Percentiles rank a stretch among this genome's conserved stretches.
Evolutionary conservation across 2,888 invertebrate genomes (phyloP).

Genomic region (Platycheirus rosarum): DNA sequence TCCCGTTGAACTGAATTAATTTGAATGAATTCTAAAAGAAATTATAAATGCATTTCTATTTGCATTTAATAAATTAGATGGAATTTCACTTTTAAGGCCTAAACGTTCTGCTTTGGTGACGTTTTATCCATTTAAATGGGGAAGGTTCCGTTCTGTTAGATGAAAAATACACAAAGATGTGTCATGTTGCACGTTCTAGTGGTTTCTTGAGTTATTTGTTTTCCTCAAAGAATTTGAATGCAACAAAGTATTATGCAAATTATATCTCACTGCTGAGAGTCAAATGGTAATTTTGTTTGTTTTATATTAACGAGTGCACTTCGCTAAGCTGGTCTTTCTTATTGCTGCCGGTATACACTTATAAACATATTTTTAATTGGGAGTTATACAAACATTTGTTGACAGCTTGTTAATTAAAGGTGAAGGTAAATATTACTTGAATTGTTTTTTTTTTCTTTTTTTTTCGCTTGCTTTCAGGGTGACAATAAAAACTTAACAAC

Average conservation of each 20-base stretch:
- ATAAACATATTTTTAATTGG: not conserved
- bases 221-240: constrained; percentile 10
- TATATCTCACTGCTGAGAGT: constrained; percentile 22
- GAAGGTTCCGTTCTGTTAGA: not conserved
- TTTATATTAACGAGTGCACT: constrained; percentile 48
- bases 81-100: constrained; percentile 42
- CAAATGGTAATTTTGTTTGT: constrained; percentile 51
- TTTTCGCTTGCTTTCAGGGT: no score
- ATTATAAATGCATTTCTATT: constrained; percentile 38
- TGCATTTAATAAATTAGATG: constrained; percentile 38
- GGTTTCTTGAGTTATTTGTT: not conserved
- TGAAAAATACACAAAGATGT: constrained; percentile 1
- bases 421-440: no score
- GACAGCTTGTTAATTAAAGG: no score
- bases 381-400: no score
- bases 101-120: constrained; percentile 7
- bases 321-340: constrained; percentile 4
- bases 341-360: no score
- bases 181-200: not conserved
- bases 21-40: constrained; percentile 38
- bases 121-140: not conserved
- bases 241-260: constrained; percentile 60
- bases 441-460: no score
- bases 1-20: constrained; percentile 44
- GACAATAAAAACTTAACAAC: no score